Evolutionary conservation across 2,797 vertebrate genomes (phyloP), one percentile per base, ranked within the genome.

Genomic region (Tamandua tetradactyla): DNA sequence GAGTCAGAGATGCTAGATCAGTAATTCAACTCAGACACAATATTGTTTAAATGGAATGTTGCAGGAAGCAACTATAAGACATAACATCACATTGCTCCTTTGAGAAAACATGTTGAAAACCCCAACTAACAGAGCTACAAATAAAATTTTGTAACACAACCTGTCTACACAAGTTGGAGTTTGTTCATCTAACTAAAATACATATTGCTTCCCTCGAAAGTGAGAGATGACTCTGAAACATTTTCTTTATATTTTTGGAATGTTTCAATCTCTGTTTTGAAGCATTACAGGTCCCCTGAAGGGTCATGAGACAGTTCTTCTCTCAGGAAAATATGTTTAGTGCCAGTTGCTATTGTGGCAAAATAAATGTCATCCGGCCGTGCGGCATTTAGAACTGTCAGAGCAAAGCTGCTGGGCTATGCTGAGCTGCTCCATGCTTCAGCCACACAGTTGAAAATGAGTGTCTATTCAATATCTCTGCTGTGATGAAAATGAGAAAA

Each of bases 141-240:
- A 85, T 93, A 94, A 78, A 76, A 81, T 88, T 71, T 82, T 87
- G 88, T 82, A 30, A 61, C 49, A 91, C 81, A 96, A 75, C 2
- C 13, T 88, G 52, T 92, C 81, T 96, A 82, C 52, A 82, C 47
- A 87, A 92, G 59, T 1, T 20, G n/a, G 3, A 55, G 62, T 3
- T 59, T 89, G 30, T 87, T 75, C 27, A 47, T 32, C 32, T 79
- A 84, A 49, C 32, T 89, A 74, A 96, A 96, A 92, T 74, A 52
- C 91, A 93, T 64, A 85, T 30, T 68, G 30, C 22, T 55, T 93
- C 88, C 72, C 35, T 85, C 75, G 15, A 93, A 57, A 90, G 14
- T 2, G 89, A 57, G 10, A n/a, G 30, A 93, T 64, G 59, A 89
- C 55, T 57, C 6, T 79, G 68, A 89, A 95, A 80, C 37, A 88